Evolutionary conservation across 2,113 vertebrate species (phyloP).

Genomic region (Barbus barbus): DNA sequence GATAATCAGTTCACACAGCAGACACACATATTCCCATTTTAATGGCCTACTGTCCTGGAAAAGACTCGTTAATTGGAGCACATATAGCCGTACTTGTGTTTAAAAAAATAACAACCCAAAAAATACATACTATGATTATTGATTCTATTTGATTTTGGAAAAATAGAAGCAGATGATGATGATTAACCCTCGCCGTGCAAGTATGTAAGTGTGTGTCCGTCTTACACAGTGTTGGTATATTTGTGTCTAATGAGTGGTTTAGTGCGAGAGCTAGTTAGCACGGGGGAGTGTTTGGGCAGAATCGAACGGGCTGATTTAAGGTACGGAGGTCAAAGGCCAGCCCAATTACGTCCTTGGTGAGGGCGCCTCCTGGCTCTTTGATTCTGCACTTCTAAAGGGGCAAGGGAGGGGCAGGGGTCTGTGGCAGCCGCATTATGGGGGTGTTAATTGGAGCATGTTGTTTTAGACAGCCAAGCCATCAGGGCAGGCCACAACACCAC

Average conservation of each 20-base stretch:
- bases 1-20: slow-evolving; percentile 43
- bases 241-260: slow-evolving; percentile 94
- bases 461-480: slow-evolving; percentile 55
- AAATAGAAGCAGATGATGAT: slow-evolving; percentile 43
- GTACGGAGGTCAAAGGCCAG: slow-evolving; percentile 89
- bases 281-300: slow-evolving; percentile 92
- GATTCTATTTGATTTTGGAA: slow-evolving; percentile 39
- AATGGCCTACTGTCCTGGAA: slow-evolving; percentile 34
- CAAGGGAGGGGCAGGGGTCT: slow-evolving; percentile 78
- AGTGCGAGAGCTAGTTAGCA: slow-evolving; percentile 94
- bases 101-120: slow-evolving; percentile 24
- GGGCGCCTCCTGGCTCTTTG: slow-evolving; percentile 85
- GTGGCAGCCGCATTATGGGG: slow-evolving; percentile 84
- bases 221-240: slow-evolving; percentile 43
- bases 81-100: slow-evolving; percentile 22
- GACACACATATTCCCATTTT: slow-evolving; percentile 34
- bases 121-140: slow-evolving; percentile 46
- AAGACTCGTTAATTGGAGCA: slow-evolving; percentile 47
- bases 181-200: slow-evolving; percentile 39
- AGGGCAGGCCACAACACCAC: slow-evolving; percentile 51
- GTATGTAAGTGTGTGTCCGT: slow-evolving; percentile 32
- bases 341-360: slow-evolving; percentile 95
- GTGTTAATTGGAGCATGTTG: slow-evolving; percentile 89
- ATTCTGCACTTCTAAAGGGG: slow-evolving; percentile 90
- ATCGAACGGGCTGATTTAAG: slow-evolving; percentile 82